A percentile compares a stretch with the other conserved stretches of the same genome.
Conservation (phyloP, 2,797 vertebrate genomes). For the Thalassophryne amazonica region DNA sequence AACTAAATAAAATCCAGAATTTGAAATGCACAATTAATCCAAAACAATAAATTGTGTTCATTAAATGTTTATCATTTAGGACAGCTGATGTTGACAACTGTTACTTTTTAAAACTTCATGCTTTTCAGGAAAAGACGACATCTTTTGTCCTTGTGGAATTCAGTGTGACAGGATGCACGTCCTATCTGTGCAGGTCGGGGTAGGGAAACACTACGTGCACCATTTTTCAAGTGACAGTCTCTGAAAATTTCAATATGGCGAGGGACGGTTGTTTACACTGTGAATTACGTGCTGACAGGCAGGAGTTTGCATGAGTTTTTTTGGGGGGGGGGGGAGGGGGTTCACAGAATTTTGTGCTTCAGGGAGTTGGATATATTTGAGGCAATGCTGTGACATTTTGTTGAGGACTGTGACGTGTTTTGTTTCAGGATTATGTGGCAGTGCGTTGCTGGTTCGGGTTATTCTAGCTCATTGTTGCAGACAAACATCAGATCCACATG, state of each 20-base stretch:
- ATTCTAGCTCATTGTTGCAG: slow-evolving; percentile 37
- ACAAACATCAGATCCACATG: slow-evolving; percentile 24
- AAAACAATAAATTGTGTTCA: no score
- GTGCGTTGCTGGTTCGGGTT: slow-evolving; percentile 14
- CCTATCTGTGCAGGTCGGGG: background rate
- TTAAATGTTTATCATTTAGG: no score
- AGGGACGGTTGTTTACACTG: slow-evolving; percentile 21
- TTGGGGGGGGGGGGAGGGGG: no score
- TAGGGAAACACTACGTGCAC: background rate
- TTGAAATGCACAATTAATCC: no score
- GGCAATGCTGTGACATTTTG: background rate
- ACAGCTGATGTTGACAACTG: no score
- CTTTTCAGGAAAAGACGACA: no score
- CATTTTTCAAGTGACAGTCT: slow-evolving; percentile 12
- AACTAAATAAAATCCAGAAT: no score
- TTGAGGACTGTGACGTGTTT: background rate
- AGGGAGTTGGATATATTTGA: background rate
- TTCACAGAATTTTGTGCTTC: slow-evolving; percentile 23
- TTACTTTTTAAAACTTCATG: no score
- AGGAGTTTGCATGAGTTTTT: no score
- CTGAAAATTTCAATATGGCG: slow-evolving; percentile 1
- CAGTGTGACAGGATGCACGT: no score
- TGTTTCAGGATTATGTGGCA: slow-evolving; percentile 10
- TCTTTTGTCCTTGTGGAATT: no score
- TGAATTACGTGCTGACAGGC: slow-evolving; percentile 11